Evolutionary conservation across 2,113 vertebrate species (phyloP), one percentile per base, ranked within the genome.

Genomic region (Danionella cerebrum): DNA sequence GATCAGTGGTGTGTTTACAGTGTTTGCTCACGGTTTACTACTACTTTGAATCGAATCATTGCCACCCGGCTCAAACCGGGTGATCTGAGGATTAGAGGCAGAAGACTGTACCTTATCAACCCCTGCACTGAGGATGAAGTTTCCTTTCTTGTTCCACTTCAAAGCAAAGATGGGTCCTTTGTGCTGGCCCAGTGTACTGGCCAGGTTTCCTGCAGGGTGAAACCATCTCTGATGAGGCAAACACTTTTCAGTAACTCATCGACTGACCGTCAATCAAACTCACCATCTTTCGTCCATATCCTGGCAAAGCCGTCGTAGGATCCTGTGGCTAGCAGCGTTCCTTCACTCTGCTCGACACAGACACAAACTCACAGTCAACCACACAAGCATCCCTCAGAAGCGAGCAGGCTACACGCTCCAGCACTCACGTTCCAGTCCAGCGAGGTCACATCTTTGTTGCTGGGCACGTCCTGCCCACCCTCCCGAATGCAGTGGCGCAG

Each of bases 121-220:
- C 39, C 96, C 96, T 76, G 96, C 95, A 84, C 96, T 98, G 70
- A 98, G 88, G 82, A 98, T 98, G 78, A 95, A 98, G 84, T 98
- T 98, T 90, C 96, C 96, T 91, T 98, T 98, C 87, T 95, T 98
- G 83, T 98, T 98, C 95, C 96, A 98, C 83, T 98, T 98, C 69
- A 98, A 91, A 82, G 96, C 96, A 87, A 98, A 98, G 86, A 98
- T 98, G 76, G 96, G 96, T 73, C 96, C 96, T 92, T 98, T 98
- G 88, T 98, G 96, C 82, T 98, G 96, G 58, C 96, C 96, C 59
- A 98, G 90, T 67, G 96, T 98, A 75, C 96, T 98, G 84, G 96
- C 94, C 79, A 98, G 91, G 79, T 97, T 98, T 84, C 96, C 96
- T 98, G 12, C 2, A 3, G 4, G 7, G 31, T 35, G 35, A 2